Evolutionary conservation across 2,113 vertebrate species (phyloP), one percentile per base, ranked within the genome.

Genomic region (Passer domesticus): DNA sequence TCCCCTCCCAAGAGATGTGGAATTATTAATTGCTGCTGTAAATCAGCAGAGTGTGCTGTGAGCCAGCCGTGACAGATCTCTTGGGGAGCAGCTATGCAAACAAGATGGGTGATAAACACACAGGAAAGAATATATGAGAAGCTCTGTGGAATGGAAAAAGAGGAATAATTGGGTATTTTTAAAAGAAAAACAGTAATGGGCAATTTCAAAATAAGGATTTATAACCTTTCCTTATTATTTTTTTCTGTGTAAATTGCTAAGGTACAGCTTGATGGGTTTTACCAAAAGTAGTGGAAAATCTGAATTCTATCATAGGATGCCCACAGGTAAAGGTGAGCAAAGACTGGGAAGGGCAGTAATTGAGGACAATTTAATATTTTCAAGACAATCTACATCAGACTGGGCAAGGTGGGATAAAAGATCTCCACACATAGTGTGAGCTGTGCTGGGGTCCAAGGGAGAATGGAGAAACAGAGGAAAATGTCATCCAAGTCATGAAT

Each of bases 1-100:
- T 86, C 81, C 39, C 43, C 79, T 96, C 89, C 94, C 78, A 81
- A 21, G 35, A 95, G 92, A 90, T 77, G 66, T 69, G 74, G 52
- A 64, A 66, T 82, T 83, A 74, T 72, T 80, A 90, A 93, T 95
- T 94, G 77, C 50, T 89, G 82, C 60, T 76, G 86, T 86, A 96
- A 96, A 95, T 95, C 84, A 96, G 92, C 88, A 95, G 92, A 88
- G 83, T 90, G 81, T 93, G 91, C 87, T 92, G 39, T 87, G 88
- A 97, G 90, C 69, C 93, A 91, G 58, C 69, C 28, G 2, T 94
- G 80, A 87, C 78, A 84, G 56, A 95, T 73, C 87, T 69, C 80
- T 39, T 55, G 55, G 67, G 89, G 67, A 83, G 44, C 60, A 94
- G 46, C 83, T 68, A 77, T 83, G 79, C 84, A 92, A 96, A 79